A percentile compares a stretch with the other conserved stretches of the same genome.
These are phyloP conservation scores for Cervus canadensis DNA, from an alignment of 2,113 vertebrate genomes.

Conservation along the genomic window DNA sequence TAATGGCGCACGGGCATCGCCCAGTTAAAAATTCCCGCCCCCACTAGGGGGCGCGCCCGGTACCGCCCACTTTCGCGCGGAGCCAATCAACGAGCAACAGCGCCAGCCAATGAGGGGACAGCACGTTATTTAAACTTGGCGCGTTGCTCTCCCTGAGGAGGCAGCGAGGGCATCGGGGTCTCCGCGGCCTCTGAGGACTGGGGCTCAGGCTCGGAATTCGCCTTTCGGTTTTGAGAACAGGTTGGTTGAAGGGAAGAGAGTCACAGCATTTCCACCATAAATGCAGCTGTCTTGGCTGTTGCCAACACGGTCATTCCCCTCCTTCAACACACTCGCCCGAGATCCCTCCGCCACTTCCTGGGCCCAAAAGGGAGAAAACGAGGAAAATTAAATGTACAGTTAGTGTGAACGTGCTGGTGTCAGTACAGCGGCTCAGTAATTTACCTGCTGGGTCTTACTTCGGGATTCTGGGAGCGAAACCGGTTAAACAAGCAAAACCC, in stretches of 20 bases:
- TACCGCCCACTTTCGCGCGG: fast-evolving
- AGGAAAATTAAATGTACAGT: not conserved
- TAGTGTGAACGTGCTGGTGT: not conserved
- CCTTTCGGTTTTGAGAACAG: not conserved
- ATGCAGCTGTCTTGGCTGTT: not conserved
- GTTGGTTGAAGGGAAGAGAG: too few species aligned
- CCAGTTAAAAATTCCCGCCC: slow-evolving; percentile 58
- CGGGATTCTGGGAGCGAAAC: not conserved
- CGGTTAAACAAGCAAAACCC: not conserved
- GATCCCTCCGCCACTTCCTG: not conserved
- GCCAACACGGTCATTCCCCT: too few species aligned
- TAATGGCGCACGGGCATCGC: fast-evolving
- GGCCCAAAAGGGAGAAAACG: not conserved
- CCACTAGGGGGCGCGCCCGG: slow-evolving; percentile 32
- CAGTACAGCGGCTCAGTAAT: not conserved
- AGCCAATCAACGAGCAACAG: not conserved
- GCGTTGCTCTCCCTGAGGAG: fast-evolving
- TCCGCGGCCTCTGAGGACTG: fast-evolving
- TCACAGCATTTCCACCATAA: not conserved
- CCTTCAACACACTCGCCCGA: not conserved
- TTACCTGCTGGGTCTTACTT: not conserved
- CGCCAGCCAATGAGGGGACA: slow-evolving; percentile 20
- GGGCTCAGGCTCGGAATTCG: fast-evolving
- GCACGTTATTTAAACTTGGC: slow-evolving; percentile 54
- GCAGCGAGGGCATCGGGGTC: fast-evolving